A percentile compares a stretch with the other conserved stretches of the same genome.
phyloP scores from a whole-genome alignment of 2,113 vertebrate genomes.

The Ptyas mucosa region DNA sequence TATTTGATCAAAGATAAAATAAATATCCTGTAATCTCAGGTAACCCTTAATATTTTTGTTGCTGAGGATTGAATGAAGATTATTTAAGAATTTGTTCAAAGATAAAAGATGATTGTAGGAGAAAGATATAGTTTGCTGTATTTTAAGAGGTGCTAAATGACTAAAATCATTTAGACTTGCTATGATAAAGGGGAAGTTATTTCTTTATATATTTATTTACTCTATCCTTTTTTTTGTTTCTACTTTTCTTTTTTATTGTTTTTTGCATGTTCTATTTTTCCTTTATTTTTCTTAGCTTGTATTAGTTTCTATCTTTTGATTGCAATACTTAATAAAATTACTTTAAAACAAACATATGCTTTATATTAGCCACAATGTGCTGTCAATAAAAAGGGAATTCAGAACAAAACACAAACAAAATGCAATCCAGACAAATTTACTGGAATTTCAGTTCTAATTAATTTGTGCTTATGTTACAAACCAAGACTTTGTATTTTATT shows the following conservation, averaged over 20 bases:
- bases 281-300: background rate
- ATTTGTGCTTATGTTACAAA: slow-evolving; percentile 1
- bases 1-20: background rate
- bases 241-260: background rate
- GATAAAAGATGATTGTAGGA: background rate
- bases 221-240: background rate
- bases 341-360: background rate
- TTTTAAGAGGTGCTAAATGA: background rate
- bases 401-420: background rate
- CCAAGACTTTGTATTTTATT: background rate
- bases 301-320: background rate
- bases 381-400: background rate
- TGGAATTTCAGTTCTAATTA: fast-evolving
- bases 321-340: background rate
- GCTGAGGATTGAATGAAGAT: background rate
- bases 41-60: background rate
- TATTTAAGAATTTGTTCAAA: background rate
- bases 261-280: background rate
- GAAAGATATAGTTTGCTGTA: background rate
- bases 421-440: background rate
- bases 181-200: background rate
- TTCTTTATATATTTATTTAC: background rate
- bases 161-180: background rate
- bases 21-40: background rate
- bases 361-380: background rate